A percentile compares a stretch with the other conserved stretches of the same genome.
Evolutionary conservation across 1,140 invertebrate genomes (phyloP).

Genomic region (Conus ventricosus): DNA sequence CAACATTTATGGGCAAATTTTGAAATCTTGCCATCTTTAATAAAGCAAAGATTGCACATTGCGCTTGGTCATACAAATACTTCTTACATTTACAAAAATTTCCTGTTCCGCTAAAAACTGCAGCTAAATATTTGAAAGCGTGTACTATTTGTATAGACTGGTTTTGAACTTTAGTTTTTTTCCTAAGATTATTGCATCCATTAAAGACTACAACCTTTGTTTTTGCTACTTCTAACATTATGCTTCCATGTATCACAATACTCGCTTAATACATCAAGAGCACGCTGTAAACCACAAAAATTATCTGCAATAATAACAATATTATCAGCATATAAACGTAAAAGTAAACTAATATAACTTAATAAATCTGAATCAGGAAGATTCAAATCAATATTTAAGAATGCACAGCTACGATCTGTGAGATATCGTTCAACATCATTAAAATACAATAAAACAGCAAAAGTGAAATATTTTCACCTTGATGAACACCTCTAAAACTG

Average conservation of each 20-base stretch:
- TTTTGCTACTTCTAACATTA: neutral
- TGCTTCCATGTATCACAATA: neutral
- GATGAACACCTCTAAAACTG: too few species aligned
- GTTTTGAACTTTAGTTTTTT: neutral
- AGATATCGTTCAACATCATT: too few species aligned
- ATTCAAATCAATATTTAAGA: too few species aligned
- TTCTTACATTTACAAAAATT: neutral
- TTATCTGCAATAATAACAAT: neutral
- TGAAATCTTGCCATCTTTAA: too few species aligned
- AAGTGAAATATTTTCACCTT: too few species aligned
- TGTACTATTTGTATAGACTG: neutral
- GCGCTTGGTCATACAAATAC: too few species aligned
- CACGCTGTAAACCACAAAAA: neutral
- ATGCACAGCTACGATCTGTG: too few species aligned
- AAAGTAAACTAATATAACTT: conserved; percentile 8
- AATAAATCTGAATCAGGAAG: too few species aligned
- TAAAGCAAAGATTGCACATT: too few species aligned
- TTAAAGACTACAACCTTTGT: neutral
- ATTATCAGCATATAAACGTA: neutral
- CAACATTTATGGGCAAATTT: too few species aligned
- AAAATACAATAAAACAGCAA: too few species aligned
- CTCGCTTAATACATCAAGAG: neutral
- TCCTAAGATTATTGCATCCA: neutral
- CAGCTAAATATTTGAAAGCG: neutral
- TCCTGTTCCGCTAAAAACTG: neutral